These are phyloP conservation scores for Theocolax elegans DNA, from an alignment of 1,140 invertebrate species.

Conservation along the genomic window DNA sequence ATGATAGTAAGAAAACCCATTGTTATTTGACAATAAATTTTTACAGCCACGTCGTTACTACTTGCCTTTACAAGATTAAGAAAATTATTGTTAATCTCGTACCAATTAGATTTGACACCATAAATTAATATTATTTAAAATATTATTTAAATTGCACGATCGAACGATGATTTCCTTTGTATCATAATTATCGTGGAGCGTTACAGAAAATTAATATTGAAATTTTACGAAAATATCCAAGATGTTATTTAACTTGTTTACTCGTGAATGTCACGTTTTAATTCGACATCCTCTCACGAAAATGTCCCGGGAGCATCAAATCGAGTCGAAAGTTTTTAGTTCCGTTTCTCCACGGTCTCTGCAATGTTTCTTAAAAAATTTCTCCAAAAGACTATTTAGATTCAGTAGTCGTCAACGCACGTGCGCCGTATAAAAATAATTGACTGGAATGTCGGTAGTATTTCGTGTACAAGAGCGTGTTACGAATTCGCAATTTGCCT, in stretches of 20 bases:
- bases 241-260: too few relatives aligned
- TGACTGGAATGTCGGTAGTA: conserved; percentile 1
- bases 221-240: too few relatives aligned
- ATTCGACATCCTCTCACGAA: background rate
- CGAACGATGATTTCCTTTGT: too few relatives aligned
- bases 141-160: too few relatives aligned
- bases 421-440: conserved; percentile 21
- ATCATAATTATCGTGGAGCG: too few relatives aligned
- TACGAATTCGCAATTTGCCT: conserved; percentile 10
- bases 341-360: background rate
- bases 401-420: background rate
- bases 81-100: too few relatives aligned
- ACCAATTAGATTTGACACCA: too few relatives aligned
- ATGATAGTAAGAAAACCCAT: background rate
- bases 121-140: too few relatives aligned
- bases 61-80: too few relatives aligned
- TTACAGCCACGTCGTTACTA: too few relatives aligned
- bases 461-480: background rate
- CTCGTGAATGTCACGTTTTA: background rate
- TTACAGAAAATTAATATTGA: too few relatives aligned
- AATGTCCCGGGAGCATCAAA: conserved; percentile 18
- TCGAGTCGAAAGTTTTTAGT: conserved; percentile 8
- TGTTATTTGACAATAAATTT: conserved; percentile 1
- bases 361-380: conserved; percentile 10
- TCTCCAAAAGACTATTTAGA: conserved; percentile 5